A percentile compares a stretch with the other conserved stretches of the same genome.
Conservation (phyloP, 1,140 invertebrate genomes). For the Callitettix versicolor region DNA sequence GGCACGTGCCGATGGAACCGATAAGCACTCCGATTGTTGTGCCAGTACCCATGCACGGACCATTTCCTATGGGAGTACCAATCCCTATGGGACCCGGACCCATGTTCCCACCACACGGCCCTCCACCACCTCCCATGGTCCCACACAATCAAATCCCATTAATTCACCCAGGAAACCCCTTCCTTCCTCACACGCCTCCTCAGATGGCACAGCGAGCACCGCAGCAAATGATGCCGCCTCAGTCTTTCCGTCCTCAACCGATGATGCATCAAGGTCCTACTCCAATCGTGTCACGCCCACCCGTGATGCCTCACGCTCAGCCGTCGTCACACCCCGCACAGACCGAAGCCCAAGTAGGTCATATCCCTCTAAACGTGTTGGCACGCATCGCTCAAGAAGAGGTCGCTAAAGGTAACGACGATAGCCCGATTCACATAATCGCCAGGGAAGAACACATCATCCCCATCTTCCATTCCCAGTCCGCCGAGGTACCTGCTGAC, state of each 20-base stretch:
- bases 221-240: background rate
- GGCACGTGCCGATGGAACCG: slow-evolving; percentile 20
- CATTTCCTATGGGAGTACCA: slow-evolving; percentile 15
- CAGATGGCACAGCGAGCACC: background rate
- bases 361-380: slow-evolving; percentile 1
- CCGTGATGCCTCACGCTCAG: background rate
- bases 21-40: slow-evolving; percentile 12
- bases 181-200: slow-evolving; percentile 1
- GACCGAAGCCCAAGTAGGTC: background rate
- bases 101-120: background rate
- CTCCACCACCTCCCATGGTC: slow-evolving; percentile 1
- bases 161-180: background rate
- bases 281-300: slow-evolving; percentile 2
- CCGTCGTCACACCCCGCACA: background rate
- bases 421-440: slow-evolving; percentile 22
- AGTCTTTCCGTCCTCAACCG: slow-evolving; percentile 2
- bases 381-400: slow-evolving; percentile 15
- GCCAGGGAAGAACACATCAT: slow-evolving; percentile 23
- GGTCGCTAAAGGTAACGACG: slow-evolving; percentile 6
- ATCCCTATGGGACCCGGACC: slow-evolving; percentile 18
- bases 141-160: slow-evolving; percentile 2
- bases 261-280: slow-evolving; percentile 1
- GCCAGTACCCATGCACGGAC: slow-evolving; percentile 4
- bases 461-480: slow-evolving; percentile 20
- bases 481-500: slow-evolving; percentile 20